Base-by-base conservation (phyloP, 2,113 vertebrate genomes). In the Colossoma macropomum region DNA sequence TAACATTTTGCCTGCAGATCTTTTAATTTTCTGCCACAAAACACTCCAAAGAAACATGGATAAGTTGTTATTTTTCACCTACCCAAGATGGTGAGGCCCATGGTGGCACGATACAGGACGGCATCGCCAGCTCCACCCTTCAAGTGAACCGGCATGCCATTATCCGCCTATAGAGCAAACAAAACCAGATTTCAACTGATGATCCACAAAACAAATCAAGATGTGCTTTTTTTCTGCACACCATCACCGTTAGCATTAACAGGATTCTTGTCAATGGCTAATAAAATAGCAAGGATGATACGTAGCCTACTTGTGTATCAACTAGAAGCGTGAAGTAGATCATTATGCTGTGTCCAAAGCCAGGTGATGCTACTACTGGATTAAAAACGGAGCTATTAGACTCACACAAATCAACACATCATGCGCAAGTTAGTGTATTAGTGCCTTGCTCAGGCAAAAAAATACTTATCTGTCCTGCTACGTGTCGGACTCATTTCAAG, bases 131-230 rank as follows among this genome's bases (percentile, higher is more conserved):
- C 0, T 1, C 98, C 98, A 32, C 96, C 97, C 86, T 98, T 99
- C 1, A 99, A 89, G 84, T 99, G 89, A 50, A 99, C 89, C 0
- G 97, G 98, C 19, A 97, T 45, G 21, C 94, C 97, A 90, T 99
- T 95, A 82, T 98, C 95, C 86, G 96, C 96, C 98, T 99, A 90
- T 59, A 41, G 1, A 65, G n/a, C 15, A 68, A 30, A 41, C 15
- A 66, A 45, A 74, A 41, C 16, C 41, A 68, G 21, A 38, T 30
- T 50, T 73, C 9, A 27, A 38, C 5, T 28, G 59, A 45, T 11
- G 27, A 1, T 23, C 7, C 19, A 15, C 34, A 41, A 41, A 19
- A 27, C n/a, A 48, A 45, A 28, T 23, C 19, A 27, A 62, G 59
- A 62, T n/a, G 10, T 25, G 59, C 23, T 59, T 59, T 59, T 9